phyloP scores from a whole-genome alignment of 2,888 invertebrate genomes.

The Macrosiphum euphorbiae region DNA sequence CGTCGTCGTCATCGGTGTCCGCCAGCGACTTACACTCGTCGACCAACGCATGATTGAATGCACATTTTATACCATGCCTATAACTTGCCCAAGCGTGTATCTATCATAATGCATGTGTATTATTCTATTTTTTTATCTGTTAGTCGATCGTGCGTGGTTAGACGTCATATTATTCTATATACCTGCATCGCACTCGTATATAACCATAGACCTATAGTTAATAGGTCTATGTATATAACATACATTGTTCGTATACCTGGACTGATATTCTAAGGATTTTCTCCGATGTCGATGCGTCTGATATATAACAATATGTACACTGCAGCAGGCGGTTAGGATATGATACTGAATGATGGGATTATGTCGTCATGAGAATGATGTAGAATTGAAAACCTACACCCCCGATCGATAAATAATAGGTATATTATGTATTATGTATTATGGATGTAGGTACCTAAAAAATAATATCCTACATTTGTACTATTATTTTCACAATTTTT shows the following conservation, averaged over 20 bases:
- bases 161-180: neutral
- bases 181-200: neutral
- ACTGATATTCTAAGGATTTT: neutral
- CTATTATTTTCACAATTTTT: neutral
- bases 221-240: neutral
- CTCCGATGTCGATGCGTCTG: neutral
- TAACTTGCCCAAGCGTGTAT: neutral
- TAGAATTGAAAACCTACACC: neutral
- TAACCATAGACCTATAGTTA: no score
- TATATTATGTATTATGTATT: neutral
- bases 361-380: neutral
- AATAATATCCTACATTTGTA: neutral
- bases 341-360: neutral
- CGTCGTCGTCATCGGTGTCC: neutral
- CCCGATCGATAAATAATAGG: neutral
- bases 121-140: neutral
- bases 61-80: neutral
- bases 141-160: neutral
- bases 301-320: neutral
- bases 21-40: neutral
- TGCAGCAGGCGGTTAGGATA: neutral
- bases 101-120: neutral
- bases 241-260: neutral
- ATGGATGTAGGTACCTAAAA: no score
- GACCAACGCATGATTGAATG: conserved; percentile 8